Evolutionary conservation across 2,888 invertebrate species (phyloP), one percentile per base, ranked within the genome.

Genomic region (Xestoiulus laeticollis): DNA sequence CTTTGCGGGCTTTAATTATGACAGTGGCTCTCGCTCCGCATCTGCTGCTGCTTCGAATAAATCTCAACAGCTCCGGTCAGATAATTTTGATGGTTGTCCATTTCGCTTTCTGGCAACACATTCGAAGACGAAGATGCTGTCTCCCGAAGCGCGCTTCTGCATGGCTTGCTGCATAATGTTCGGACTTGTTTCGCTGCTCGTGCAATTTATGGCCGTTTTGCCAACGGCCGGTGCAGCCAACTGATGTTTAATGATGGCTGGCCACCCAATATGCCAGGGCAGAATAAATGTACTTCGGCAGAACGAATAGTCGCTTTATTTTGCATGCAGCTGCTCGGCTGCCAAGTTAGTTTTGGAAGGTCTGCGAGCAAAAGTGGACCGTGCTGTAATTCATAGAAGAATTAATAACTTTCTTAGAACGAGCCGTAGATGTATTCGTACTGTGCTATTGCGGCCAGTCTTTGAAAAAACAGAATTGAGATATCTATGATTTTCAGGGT

Each of bases 21-120:
- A 53, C 53, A 19, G 53, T 53, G 53, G 53, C 53, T 53, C 19
- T 38, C 19, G 53, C 53, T 53, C 53, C n/a, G 53, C 53, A 53
- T 53, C 53, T 53, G 53, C 53, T 53, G 53, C 53, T n/a, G 53
- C 53, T 53, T 53, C 19, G 53, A 53, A 53, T 53, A 53, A 53
- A 53, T 53, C 53, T 53, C 53, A 53, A 53, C 53, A 53, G 53
- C 53, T 53, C 53, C 53, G n/a, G 19, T 53, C 53, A 53, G 53
- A 53, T 53, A 53, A 53, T n/a, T 16, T 19, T n/a, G 53, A n/a
- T 53, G 12, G 14, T 48, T 16, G 48, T 48, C 48, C 48, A 48
- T 48, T 48, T 48, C 48, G 12, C 48, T 16, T 48, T 48, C 48
- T 16, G 16, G 53, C 53, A 16, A 53, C 53, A n/a, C 53, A n/a